Evolutionary conservation across 1,140 invertebrate genomes (phyloP).

Genomic region (Drosophila guanche): DNA sequence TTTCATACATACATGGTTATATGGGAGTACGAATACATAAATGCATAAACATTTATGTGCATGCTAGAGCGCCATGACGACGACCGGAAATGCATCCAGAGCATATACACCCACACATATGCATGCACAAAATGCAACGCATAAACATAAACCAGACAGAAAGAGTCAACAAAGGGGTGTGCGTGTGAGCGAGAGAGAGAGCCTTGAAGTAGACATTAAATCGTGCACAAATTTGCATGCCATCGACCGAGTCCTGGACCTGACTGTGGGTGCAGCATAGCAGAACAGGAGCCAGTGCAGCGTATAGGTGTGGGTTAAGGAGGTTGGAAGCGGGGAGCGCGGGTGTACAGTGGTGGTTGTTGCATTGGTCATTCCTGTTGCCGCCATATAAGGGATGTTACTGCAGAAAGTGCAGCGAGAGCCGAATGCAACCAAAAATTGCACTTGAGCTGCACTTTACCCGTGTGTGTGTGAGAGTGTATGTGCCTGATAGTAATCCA

Average conservation of each 20-base stretch:
- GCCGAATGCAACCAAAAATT: constrained; percentile 42
- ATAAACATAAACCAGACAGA: constrained; percentile 58
- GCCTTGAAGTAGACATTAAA: constrained; percentile 65
- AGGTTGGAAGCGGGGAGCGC: background rate
- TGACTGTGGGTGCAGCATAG: constrained; percentile 24
- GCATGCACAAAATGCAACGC: constrained; percentile 28
- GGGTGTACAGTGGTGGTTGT: constrained; percentile 41
- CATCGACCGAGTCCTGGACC: constrained; percentile 23
- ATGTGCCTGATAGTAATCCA: constrained; percentile 31
- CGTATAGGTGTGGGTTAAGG: background rate
- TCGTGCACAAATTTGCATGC: constrained; percentile 60
- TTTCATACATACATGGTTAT: background rate
- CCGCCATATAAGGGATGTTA: constrained; percentile 71
- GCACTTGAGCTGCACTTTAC: constrained; percentile 45
- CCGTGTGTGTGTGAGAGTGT: background rate
- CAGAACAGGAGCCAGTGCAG: background rate
- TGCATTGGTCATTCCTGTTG: constrained; percentile 35
- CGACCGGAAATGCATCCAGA: constrained; percentile 68
- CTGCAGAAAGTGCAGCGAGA: constrained; percentile 62
- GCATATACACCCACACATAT: constrained; percentile 10
- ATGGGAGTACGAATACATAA: constrained; percentile 8
- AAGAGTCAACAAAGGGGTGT: constrained; percentile 29
- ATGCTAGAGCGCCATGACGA: constrained; percentile 45
- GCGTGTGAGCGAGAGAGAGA: constrained; percentile 14
- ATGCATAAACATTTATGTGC: constrained; percentile 38